Percentiles rank a stretch among this genome's conserved stretches.
Evolutionary conservation across 2,113 vertebrate genomes (phyloP).

Genomic region (Osmerus mordax): DNA sequence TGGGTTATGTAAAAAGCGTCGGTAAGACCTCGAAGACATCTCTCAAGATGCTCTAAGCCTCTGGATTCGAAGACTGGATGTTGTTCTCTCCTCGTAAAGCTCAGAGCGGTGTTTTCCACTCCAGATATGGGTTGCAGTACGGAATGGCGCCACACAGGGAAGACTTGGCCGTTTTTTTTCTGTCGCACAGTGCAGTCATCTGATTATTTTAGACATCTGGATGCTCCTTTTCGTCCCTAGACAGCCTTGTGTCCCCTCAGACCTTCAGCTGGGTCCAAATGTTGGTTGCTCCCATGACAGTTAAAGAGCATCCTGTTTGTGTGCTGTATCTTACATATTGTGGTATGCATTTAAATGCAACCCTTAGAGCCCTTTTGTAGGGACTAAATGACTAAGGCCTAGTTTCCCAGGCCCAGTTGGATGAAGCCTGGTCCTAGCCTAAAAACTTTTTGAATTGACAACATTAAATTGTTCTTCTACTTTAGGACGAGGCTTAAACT

Average conservation of each 20-base stretch:
- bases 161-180: not conserved
- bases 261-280: not conserved
- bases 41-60: not conserved
- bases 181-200: not conserved
- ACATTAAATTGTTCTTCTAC: too few relatives aligned
- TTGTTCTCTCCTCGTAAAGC: constrained; percentile 25
- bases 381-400: not conserved
- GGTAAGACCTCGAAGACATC: not conserved
- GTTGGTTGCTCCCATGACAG: not conserved
- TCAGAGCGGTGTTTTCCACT: constrained; percentile 26
- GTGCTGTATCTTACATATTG: not conserved
- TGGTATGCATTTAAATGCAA: not conserved
- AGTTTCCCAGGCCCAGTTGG: too few relatives aligned
- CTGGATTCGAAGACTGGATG: not conserved
- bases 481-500: too few relatives aligned
- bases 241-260: not conserved
- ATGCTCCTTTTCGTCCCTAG: not conserved
- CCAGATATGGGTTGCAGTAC: constrained; percentile 29
- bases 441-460: too few relatives aligned
- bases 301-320: not conserved
- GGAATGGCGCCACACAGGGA: not conserved
- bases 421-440: too few relatives aligned
- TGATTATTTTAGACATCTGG: not conserved
- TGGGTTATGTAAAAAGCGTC: constrained; percentile 22
- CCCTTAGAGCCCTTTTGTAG: not conserved